Percentiles rank a stretch among this genome's conserved stretches.
These are phyloP conservation scores for Himantopus leucocephalus DNA, from an alignment of 2,113 vertebrate genomes.

Conservation along the genomic window DNA sequence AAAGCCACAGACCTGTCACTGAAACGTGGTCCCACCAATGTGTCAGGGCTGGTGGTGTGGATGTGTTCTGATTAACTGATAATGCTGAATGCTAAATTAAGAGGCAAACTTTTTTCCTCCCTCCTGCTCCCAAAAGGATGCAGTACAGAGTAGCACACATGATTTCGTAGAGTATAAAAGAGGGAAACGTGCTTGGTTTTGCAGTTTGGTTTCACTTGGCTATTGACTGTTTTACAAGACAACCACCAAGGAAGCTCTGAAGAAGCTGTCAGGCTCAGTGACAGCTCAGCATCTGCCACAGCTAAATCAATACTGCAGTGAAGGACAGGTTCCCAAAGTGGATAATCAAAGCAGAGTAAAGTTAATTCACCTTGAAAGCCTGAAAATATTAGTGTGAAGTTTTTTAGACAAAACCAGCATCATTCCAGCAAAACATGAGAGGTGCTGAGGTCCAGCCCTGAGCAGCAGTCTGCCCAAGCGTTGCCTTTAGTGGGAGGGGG, in stretches of 20 bases:
- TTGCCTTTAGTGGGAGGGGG: background rate
- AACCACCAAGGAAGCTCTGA: background rate
- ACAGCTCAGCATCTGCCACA: slow-evolving; percentile 41
- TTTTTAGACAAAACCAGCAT: background rate
- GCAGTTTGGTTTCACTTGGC: background rate
- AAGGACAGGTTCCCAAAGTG: slow-evolving; percentile 1
- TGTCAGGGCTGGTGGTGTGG: background rate
- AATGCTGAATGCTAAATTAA: background rate
- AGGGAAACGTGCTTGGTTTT: background rate
- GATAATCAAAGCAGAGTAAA: background rate
- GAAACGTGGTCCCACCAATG: accelerated
- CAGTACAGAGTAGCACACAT: background rate
- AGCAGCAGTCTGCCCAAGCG: background rate
- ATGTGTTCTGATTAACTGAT: background rate
- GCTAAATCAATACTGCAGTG: background rate
- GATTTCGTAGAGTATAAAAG: background rate
- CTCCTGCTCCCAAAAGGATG: background rate
- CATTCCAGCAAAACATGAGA: background rate
- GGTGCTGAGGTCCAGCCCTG: background rate
- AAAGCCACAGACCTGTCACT: background rate
- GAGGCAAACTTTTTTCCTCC: background rate
- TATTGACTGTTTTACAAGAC: background rate
- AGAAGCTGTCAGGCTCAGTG: background rate
- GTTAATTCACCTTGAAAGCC: slow-evolving; percentile 19
- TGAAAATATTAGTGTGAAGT: background rate